Conservation (phyloP, 2,113 vertebrate species). For the Calidris pygmaea region DNA sequence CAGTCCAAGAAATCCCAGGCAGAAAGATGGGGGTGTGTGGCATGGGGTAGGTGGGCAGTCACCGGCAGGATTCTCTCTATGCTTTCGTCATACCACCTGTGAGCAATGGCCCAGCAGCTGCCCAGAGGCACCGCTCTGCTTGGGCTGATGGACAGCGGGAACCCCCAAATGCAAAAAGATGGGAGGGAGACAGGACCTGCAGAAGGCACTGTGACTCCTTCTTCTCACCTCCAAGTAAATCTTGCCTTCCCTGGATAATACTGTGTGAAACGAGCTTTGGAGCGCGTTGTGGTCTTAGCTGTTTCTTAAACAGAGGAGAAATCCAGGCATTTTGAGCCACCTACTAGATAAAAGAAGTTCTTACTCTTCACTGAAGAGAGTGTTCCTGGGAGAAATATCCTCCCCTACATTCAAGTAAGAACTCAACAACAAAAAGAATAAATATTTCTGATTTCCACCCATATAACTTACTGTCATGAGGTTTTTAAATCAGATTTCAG, state of each 20-base stretch:
- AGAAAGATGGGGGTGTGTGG: background rate
- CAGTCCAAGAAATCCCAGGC: background rate
- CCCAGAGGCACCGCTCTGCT: background rate
- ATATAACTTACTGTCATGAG: background rate
- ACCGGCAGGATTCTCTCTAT: background rate
- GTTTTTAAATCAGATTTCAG: background rate
- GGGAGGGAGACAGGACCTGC: background rate
- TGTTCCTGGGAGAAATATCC: background rate
- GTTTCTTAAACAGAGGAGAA: background rate
- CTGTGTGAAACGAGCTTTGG: rapidly evolving
- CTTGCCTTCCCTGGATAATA: background rate
- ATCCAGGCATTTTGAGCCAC: background rate
- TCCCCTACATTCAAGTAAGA: background rate
- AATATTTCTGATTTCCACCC: background rate
- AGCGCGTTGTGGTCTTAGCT: rapidly evolving
- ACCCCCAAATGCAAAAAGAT: background rate
- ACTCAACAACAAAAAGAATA: background rate
- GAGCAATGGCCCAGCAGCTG: background rate
- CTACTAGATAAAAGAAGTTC: background rate
- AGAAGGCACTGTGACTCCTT: background rate
- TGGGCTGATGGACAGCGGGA: background rate
- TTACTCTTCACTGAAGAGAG: background rate
- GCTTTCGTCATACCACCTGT: rapidly evolving
- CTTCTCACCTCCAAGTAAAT: background rate
- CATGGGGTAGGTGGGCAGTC: background rate